Evolutionary conservation across 2,797 vertebrate genomes (phyloP), one percentile per base, ranked within the genome.

Genomic region (Microtus agrestis): DNA sequence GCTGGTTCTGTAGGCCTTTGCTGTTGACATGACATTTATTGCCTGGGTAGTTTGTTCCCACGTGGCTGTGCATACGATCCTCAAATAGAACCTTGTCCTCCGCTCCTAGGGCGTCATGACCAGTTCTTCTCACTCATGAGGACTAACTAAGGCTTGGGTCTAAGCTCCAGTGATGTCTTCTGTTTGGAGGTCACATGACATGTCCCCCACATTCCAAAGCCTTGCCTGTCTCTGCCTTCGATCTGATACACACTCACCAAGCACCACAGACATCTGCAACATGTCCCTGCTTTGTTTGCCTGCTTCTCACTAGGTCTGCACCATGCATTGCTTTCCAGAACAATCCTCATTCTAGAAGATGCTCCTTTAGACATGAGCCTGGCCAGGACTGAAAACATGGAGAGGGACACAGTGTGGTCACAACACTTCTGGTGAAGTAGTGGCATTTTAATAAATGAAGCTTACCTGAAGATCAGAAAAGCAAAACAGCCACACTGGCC

Each of bases 1-100:
- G 59, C 19, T 2, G 51, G 37, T 4, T 29, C 31, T 0, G 1
- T 0, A 7, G 23, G 5, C 48, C 63, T 74, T 59, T 84, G 69
- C 48, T 91, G 5, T 2, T 2, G 0, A 25, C 56, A 1, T 0
- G 1, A 29, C 0, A 11, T 15, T 92, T 51, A 78, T 59, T 0
- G 0, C 56, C 43, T 29, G 9, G 1, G n/a, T 3, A 29, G 54
- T 61, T 48, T 15, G 11, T 51, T 80, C 78, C 61, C 12, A 6
- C 34, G 10, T 10, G 79, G 37, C 40, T 5, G 0, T 37, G 37
- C 6, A 61, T 23, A n/a, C n/a, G n/a, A 31, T 78, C 29, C 69
- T 76, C 56, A 73, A 48, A 31, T 74, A 76, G 34, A 17, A 25
- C 78, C 61, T 4, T 40, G 81, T 54, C 6, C 21, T 59, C 27